Evolutionary conservation across 2,113 vertebrate species (phyloP), one percentile per base, ranked within the genome.

Genomic region (Apodemus speciosus): DNA sequence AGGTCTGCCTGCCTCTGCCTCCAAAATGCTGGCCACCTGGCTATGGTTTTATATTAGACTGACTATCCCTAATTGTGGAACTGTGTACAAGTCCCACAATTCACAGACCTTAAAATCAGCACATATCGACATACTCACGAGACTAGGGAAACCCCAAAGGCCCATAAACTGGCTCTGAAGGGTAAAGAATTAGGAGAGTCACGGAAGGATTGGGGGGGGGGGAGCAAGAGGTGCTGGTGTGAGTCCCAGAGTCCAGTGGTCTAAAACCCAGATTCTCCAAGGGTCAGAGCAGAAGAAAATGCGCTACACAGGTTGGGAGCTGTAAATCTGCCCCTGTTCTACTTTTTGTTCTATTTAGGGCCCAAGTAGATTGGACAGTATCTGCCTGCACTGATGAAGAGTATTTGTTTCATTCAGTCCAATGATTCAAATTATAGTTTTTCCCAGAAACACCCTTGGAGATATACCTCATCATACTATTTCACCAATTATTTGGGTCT

Each of bases 51-150:
- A 49, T 69, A 62, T 32, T 51, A 16, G 32, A 9, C 76, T 56
- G 13, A 16, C 84, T 84, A 64, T n/a, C 62, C 69, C 56, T 77
- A 27, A 27, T 3, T n/a, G n/a, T n/a, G n/a, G n/a, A n/a, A n/a
- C n/a, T n/a, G n/a, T n/a, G n/a, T n/a, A n/a, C 5, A 51, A 16
- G 49, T 3, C 38, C 30, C 69, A 88, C 86, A 84, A 75, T 72
- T 73, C 16, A 46, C 56, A 75, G n/a, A 84, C 72, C 32, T 66
- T 93, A 86, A 87, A 40, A 68, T 93, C 18, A 35, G 1, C 25
- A 18, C 32, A 9, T 92, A 60, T 6, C 56, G 13, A n/a, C 46
- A 60, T 32, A 2, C 43, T 90, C 80, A 32, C 11, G 25, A 85
- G 35, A 89, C 15, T 30, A 84, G 46, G 25, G 51, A 76, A 2